Evolutionary conservation across 23 tunicate genomes (phyloP).

Genomic region (Ciona savignyi): DNA sequence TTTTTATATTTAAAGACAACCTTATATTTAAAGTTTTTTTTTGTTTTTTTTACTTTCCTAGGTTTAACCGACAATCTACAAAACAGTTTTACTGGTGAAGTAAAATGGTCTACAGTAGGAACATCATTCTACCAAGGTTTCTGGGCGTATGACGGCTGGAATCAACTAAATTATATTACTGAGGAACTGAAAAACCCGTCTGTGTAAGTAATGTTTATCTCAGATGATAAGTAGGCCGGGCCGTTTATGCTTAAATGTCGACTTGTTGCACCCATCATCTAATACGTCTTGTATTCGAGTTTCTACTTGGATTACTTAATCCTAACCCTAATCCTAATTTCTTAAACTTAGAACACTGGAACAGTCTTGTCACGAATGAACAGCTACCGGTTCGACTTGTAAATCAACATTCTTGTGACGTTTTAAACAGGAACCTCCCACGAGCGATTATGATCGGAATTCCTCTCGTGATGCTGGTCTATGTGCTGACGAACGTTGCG

Average conservation of each 20-base stretch:
- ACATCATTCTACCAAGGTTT: conserved; percentile 81
- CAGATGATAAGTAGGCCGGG: background rate
- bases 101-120: conserved; percentile 48
- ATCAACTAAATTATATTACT: conserved; percentile 82
- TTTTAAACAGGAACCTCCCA: conserved; percentile 65
- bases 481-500: conserved; percentile 69
- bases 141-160: conserved; percentile 95
- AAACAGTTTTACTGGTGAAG: conserved; percentile 23
- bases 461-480: conserved; percentile 75
- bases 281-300: no score
- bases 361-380: no score
- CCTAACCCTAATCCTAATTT: no score
- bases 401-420: no score
- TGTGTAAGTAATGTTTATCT: conserved; percentile 25
- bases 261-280: no score
- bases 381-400: no score
- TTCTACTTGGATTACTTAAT: no score
- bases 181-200: conserved; percentile 75
- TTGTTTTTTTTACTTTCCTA: no score
- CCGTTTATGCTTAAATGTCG: no score
- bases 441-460: conserved; percentile 79
- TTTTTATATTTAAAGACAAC: no score
- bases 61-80: conserved; percentile 59
- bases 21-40: no score
- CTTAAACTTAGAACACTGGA: no score